Evolutionary conservation across 2,888 invertebrate genomes (phyloP), one percentile per base, ranked within the genome.

Genomic region (Tachina lurida): DNA sequence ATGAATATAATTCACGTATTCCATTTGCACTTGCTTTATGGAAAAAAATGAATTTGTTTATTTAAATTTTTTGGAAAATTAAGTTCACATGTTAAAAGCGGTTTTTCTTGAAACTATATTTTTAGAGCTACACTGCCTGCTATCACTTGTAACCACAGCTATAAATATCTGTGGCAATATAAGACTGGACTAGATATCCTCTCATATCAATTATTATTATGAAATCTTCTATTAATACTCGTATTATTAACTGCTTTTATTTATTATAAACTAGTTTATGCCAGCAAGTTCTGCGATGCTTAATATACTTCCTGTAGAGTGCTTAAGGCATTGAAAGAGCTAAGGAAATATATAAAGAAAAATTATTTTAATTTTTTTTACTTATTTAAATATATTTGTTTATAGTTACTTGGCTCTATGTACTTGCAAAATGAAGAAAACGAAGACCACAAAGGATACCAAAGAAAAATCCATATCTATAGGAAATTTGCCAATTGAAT

Each of bases 401-500:
- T 63, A 45, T 62, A 31, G n/a, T n/a, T 31, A 19, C 5, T 54
- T 56, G 31, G 54, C 39, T 45, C 43, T 70, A 15, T 43, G 43
- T 10, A 39, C 39, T 65, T 15, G 19, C 9, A 45, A 22, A 12
- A 17, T 41, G 63, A 76, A 58, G 19, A 62, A 76, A 71, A 70
- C 47, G 56, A 70, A 76, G 15, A 67, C 77, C 49, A 74, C 22
- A 15, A 47, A 47, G 41, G 39, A 67, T 56, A 22, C 2, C n/a
- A 62, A 56, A 65, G 68, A 65, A 74, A 56, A 75, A 76, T 31
- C 31, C 7, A 75, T 74, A 77, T 79, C 60, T 60, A 47, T 67
- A 74, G 78, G 65, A 52, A 76, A 83, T 78, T 77, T 80, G 84
- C 79, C 84, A 82, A 86, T 86, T 87, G 87, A 87, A 87, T 86